phyloP scores from a whole-genome alignment of 1,140 invertebrate species.

The Drosophila arizonae region DNA sequence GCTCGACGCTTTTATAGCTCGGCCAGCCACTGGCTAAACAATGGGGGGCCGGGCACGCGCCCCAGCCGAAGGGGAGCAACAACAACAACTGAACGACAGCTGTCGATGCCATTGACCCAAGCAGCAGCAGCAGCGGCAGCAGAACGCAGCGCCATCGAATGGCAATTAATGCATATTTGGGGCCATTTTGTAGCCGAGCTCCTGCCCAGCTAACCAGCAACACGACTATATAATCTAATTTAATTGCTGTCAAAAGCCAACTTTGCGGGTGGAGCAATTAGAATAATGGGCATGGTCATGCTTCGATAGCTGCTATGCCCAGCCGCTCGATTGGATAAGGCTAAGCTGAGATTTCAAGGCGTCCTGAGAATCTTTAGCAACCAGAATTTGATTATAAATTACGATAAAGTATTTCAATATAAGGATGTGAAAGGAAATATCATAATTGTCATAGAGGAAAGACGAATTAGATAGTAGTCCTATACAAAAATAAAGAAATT shows the following conservation, averaged over 20 bases:
- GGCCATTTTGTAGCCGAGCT: too few species aligned
- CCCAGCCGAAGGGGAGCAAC: not conserved
- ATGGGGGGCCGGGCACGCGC: conserved; percentile 4
- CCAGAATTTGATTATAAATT: too few species aligned
- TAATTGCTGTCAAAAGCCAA: not conserved
- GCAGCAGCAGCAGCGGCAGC: not conserved
- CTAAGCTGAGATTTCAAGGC: too few species aligned
- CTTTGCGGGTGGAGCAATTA: not conserved
- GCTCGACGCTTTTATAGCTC: conserved; percentile 22
- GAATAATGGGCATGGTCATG: conserved; percentile 10
- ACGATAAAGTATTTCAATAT: too few species aligned
- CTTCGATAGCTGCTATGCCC: not conserved
- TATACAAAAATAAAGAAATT: too few species aligned
- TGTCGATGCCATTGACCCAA: conserved; percentile 4
- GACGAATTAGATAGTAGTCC: too few species aligned
- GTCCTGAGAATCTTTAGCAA: too few species aligned
- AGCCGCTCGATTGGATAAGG: too few species aligned
- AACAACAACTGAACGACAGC: conserved; percentile 9
- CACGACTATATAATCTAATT: too few species aligned
- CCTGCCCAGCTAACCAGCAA: too few species aligned
- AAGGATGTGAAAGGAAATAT: too few species aligned
- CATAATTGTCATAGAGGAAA: too few species aligned
- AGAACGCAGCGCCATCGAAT: not conserved
- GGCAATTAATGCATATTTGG: not conserved
- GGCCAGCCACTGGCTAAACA: not conserved